Conservation (phyloP, 2,888 invertebrate genomes). For the Clanis bilineata region DNA sequence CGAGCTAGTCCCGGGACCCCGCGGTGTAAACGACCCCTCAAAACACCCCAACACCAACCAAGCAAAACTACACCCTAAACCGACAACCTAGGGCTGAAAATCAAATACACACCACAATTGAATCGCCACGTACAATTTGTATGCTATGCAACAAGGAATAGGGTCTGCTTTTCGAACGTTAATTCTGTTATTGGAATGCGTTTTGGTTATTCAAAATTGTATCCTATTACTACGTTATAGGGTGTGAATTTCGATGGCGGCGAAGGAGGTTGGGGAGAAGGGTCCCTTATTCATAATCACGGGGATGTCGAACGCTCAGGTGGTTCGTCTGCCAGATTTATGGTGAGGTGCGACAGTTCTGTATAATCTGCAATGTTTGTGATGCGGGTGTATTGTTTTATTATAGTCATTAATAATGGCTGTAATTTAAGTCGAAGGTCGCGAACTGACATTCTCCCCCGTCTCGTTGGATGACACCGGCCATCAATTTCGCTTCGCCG, state of each 20-base stretch:
- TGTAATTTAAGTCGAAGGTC: slow-evolving; percentile 12
- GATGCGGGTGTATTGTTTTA: slow-evolving; percentile 45
- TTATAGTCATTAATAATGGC: slow-evolving; percentile 9
- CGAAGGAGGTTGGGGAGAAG: slow-evolving; percentile 38
- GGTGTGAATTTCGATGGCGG: neutral
- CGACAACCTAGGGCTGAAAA: slow-evolving; percentile 29
- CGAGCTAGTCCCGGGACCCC: slow-evolving; percentile 67
- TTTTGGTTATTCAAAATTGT: slow-evolving; percentile 27
- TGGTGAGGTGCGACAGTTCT: slow-evolving; percentile 69
- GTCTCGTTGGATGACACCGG: neutral
- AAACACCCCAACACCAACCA: slow-evolving; percentile 18
- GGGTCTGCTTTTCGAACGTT: slow-evolving; percentile 72
- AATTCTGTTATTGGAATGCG: slow-evolving; percentile 62
- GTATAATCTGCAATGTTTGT: slow-evolving; percentile 68
- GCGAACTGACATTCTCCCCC: slow-evolving; percentile 7
- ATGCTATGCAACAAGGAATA: slow-evolving; percentile 71
- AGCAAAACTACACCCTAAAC: slow-evolving; percentile 36
- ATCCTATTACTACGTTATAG: slow-evolving; percentile 26
- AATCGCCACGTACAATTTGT: slow-evolving; percentile 54
- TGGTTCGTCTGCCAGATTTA: slow-evolving; percentile 77
- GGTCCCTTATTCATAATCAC: slow-evolving; percentile 72
- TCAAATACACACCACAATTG: slow-evolving; percentile 17
- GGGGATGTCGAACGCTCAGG: slow-evolving; percentile 76
- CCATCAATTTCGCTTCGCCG: neutral
- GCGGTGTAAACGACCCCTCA: slow-evolving; percentile 55